Evolutionary conservation across 23 tunicate genomes (phyloP).

Genomic region (Styela clava): DNA sequence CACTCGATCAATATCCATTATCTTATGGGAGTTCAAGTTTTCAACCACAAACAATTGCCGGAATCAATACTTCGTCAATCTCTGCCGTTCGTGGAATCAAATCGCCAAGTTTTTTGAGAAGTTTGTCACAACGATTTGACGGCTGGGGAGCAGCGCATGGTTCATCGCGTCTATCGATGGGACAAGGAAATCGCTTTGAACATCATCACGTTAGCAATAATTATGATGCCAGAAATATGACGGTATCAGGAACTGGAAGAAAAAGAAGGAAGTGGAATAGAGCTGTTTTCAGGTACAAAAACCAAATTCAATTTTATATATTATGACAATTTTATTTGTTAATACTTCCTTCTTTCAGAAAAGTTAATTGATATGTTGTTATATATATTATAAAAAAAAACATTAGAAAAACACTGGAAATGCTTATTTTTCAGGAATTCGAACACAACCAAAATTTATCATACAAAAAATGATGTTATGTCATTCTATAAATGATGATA

Average conservation of each 20-base stretch:
- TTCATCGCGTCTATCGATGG: background rate
- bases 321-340: background rate
- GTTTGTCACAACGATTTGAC: background rate
- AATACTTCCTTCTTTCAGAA: too few species aligned
- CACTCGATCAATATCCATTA: background rate
- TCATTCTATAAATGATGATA: too few species aligned
- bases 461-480: too few species aligned
- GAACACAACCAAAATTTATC: too few species aligned
- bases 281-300: conserved; percentile 84
- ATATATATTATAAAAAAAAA: too few species aligned
- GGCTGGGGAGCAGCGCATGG: background rate
- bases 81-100: background rate
- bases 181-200: background rate
- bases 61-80: background rate
- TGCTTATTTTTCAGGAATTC: background rate
- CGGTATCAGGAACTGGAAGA: conserved; percentile 6
- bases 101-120: background rate
- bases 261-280: conserved; percentile 93
- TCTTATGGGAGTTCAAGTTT: background rate
- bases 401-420: too few species aligned
- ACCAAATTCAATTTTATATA: background rate
- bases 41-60: background rate
- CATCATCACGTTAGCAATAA: background rate
- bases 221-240: background rate
- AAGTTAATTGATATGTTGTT: too few species aligned